Conservation (phyloP, 2,797 vertebrate species). For the Macroramphosus scolopax region DNA sequence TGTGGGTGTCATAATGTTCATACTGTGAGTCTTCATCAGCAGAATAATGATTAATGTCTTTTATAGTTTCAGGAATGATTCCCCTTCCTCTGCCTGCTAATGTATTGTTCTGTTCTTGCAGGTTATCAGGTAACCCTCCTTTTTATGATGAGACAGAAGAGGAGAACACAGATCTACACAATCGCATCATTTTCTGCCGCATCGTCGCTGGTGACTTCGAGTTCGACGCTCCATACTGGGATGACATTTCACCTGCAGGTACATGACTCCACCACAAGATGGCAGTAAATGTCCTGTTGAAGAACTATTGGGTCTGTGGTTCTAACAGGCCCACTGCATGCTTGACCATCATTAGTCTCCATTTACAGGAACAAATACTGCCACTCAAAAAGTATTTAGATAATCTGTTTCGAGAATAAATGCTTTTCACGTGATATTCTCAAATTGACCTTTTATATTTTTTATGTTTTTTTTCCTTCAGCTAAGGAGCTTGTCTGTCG, state of each 20-base stretch:
- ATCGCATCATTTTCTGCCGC: slow-evolving; percentile 87
- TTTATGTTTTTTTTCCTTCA: slow-evolving; percentile 34
- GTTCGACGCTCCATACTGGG: slow-evolving; percentile 88
- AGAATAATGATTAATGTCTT: too few species aligned
- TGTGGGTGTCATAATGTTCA: slow-evolving; percentile 86
- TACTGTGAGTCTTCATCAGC: slow-evolving; percentile 79
- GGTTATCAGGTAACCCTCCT: slow-evolving; percentile 86
- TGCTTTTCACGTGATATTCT: too few species aligned
- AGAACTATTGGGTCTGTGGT: too few species aligned
- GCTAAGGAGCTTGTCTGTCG: slow-evolving; percentile 86
- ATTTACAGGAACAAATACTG: too few species aligned
- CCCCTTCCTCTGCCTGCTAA: neutral
- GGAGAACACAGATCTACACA: slow-evolving; percentile 84
- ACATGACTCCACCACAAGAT: slow-evolving; percentile 39
- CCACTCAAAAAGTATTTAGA: too few species aligned
- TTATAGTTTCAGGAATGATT: too few species aligned
- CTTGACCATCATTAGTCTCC: neutral
- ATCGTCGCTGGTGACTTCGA: slow-evolving; percentile 87
- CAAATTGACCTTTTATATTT: neutral
- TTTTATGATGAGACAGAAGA: slow-evolving; percentile 88
- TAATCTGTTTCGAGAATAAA: too few species aligned
- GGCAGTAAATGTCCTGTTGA: slow-evolving; percentile 31
- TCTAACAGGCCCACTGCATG: neutral
- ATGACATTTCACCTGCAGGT: slow-evolving; percentile 87
- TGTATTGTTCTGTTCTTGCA: slow-evolving; percentile 36